Evolutionary conservation across 2,888 invertebrate species (phyloP), one percentile per base, ranked within the genome.

Genomic region (Syritta pipiens): DNA sequence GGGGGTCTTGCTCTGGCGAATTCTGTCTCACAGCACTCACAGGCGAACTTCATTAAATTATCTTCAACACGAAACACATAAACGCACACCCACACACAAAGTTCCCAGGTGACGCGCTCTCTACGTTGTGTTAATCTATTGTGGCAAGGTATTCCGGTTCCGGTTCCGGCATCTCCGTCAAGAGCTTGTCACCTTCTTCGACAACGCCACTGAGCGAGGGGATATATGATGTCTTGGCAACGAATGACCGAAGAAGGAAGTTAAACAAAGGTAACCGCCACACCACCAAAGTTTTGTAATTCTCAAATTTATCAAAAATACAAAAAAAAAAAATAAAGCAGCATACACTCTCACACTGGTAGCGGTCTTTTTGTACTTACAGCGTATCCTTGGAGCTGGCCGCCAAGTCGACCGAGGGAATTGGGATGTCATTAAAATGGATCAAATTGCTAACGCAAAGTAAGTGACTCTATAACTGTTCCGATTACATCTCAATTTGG

Each of bases 391-490:
- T 35, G 9, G 30, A 63, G 28, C 28, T 49, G 48, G 37, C 35
- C 42, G 63, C 57, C 26, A 32, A 49, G 44, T 65, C 32, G 30
- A 59, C n/a, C 53, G 46, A 77, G 53, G 3, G 30, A 48, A 60
- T 55, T 77, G 77, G 71, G 72, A 77, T 77, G 77, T 65, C 65
- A 77, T 71, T 77, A 77, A 71, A 77, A 77, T 77, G 77, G 77
- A 77, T 53, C 77, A 77, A 65, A 65, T 77, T 71, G 77, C 77
- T 65, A 77, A 77, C 65, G 72, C 77, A 71, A 77, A 77, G 77
- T 77, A 71, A 77, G 77, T 77, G 48, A 53, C 14, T 46, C 37
- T 20, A 49, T 37, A 46, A 53, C 10, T 26, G 26, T 17, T 37
- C 19, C 35, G 28, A 57, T 57, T 35, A 46, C 10, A 67, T 53